Evolutionary conservation across 1,140 invertebrate species (phyloP).

Genomic region (Drosophila navojoa): DNA sequence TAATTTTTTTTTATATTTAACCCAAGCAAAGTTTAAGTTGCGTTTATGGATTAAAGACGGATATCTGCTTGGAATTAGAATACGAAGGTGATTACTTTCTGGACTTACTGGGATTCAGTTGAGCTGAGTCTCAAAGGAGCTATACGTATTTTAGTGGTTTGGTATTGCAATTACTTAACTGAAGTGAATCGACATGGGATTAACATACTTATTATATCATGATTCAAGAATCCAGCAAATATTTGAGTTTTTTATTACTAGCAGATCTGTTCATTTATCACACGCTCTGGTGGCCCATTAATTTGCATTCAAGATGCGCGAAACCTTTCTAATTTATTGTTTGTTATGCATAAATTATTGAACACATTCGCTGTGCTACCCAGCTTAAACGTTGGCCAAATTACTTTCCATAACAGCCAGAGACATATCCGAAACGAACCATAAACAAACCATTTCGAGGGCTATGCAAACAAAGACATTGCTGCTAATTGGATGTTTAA

Average conservation of each 20-base stretch:
- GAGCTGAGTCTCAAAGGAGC: not conserved
- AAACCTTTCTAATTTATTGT: too few relatives aligned
- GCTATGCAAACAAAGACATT: constrained; percentile 52
- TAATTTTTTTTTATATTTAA: not conserved
- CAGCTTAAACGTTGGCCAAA: not conserved
- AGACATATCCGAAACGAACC: not conserved
- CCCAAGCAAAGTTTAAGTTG: constrained; percentile 26
- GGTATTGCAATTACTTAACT: not conserved
- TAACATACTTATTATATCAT: too few relatives aligned
- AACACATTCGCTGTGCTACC: not conserved
- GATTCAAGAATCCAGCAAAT: too few relatives aligned
- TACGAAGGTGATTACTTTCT: not conserved
- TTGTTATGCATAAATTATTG: not conserved
- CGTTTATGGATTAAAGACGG: constrained; percentile 2
- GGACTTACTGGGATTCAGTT: constrained; percentile 23
- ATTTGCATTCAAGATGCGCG: too few relatives aligned
- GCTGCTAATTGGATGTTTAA: constrained; percentile 64
- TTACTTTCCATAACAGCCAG: not conserved
- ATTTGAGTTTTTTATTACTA: too few relatives aligned
- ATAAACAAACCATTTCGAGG: constrained; percentile 16
- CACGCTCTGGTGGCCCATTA: too few relatives aligned
- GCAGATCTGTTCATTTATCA: too few relatives aligned
- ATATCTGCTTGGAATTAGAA: not conserved
- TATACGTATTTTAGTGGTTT: too few relatives aligned
- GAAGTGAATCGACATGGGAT: not conserved